A percentile compares a stretch with the other conserved stretches of the same genome.
phyloP scores from a whole-genome alignment of 2,113 vertebrate genomes.

The Isichthys henryi region DNA sequence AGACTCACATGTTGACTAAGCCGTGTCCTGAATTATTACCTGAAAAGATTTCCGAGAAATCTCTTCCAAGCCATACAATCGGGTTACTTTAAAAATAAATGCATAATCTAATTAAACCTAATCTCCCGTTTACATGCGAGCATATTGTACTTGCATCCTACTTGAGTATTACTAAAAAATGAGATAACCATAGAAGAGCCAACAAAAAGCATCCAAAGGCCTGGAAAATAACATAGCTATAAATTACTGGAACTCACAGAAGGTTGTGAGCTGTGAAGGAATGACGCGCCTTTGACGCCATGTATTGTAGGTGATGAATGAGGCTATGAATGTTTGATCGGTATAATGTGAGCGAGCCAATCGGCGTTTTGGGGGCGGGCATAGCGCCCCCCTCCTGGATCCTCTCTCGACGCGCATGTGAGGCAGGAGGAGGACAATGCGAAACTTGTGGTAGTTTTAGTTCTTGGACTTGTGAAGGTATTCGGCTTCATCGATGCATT shows the following conservation, averaged over 20 bases:
- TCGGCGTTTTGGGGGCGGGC: neutral
- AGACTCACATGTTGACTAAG: neutral
- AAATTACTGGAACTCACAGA: neutral
- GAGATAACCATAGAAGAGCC: neutral
- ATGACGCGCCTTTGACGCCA: neutral
- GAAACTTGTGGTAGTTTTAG: neutral
- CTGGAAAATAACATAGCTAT: neutral
- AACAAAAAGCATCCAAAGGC: neutral
- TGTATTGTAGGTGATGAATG: neutral
- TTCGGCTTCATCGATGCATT: neutral
- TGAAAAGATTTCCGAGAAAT: neutral
- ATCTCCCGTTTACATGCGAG: neutral
- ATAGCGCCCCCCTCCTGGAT: neutral
- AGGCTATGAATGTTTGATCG: slow-evolving; percentile 12
- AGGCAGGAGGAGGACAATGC: slow-evolving; percentile 1
- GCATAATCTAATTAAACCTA: neutral
- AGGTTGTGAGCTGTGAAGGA: neutral
- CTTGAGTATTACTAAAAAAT: neutral
- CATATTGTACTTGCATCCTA: neutral
- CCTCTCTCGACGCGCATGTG: neutral
- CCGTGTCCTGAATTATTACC: neutral
- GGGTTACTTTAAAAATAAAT: neutral
- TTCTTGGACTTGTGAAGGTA: neutral
- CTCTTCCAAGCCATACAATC: neutral
- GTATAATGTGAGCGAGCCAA: neutral